Percentiles rank a stretch among this genome's conserved stretches.
Conservation (phyloP, 2,113 vertebrate genomes). For the Cardinalis cardinalis region DNA sequence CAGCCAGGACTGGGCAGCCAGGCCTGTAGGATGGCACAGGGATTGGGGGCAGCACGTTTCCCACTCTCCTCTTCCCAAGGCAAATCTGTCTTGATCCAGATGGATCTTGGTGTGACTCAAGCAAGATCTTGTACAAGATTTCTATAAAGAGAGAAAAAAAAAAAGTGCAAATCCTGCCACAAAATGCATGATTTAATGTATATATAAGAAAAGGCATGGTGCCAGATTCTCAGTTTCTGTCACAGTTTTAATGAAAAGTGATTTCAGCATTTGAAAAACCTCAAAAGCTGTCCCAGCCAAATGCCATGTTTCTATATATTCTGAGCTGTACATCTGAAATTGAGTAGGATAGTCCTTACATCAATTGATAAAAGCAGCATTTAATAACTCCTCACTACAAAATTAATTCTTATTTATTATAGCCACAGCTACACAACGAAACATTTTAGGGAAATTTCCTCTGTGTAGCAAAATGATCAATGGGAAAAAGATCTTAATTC, state of each 20-base stretch:
- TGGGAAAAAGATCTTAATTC: neutral
- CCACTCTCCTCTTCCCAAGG: neutral
- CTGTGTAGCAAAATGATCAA: neutral
- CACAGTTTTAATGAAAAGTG: slow-evolving; percentile 63
- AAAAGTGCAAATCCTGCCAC: neutral
- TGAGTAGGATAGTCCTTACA: neutral
- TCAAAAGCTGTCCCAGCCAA: slow-evolving; percentile 53
- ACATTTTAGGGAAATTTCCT: neutral
- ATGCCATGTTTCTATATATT: slow-evolving; percentile 54
- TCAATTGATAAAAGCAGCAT: neutral
- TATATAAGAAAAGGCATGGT: neutral
- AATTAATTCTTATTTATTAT: neutral
- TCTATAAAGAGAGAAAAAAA: neutral
- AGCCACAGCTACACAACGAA: neutral
- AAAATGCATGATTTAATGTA: slow-evolving; percentile 25
- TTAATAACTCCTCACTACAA: neutral
- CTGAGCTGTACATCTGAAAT: neutral
- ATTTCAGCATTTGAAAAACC: slow-evolving; percentile 53
- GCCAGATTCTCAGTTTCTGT: slow-evolving; percentile 61
- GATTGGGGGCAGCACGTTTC: neutral
- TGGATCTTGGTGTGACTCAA: neutral
- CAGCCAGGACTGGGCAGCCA: neutral
- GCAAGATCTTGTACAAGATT: neutral
- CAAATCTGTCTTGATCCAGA: neutral
- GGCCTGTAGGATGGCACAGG: neutral